These are phyloP conservation scores for Bibio marci DNA, from an alignment of 2,888 invertebrate species.

Conservation along the genomic window DNA sequence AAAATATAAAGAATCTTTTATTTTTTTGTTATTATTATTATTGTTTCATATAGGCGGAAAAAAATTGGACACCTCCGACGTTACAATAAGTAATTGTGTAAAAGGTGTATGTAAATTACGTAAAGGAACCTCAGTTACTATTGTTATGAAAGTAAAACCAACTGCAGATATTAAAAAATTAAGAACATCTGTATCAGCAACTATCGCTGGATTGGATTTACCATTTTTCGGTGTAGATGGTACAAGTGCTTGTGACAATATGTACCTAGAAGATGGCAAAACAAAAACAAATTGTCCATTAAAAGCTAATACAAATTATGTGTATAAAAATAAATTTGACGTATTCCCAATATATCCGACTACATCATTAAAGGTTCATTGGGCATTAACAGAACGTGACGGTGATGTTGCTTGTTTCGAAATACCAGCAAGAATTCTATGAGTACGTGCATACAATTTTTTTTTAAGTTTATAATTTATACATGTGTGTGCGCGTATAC, in stretches of 20 bases:
- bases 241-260: slow-evolving; percentile 43
- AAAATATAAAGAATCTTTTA: no score
- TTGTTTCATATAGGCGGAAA: slow-evolving; percentile 16
- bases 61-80: slow-evolving; percentile 29
- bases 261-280: slow-evolving; percentile 39
- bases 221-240: slow-evolving; percentile 68
- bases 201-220: slow-evolving; percentile 40
- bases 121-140: slow-evolving; percentile 36
- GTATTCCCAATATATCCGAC: slow-evolving; percentile 35
- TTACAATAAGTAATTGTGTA: slow-evolving; percentile 42
- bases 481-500: no score
- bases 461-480: no score
- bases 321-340: slow-evolving; percentile 47
- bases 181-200: slow-evolving; percentile 42
- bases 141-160: slow-evolving; percentile 42
- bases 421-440: slow-evolving; percentile 44
- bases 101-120: slow-evolving; percentile 46
- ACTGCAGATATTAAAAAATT: slow-evolving; percentile 35
- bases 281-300: slow-evolving; percentile 48
- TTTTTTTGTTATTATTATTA: no score
- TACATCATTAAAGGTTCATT: slow-evolving; percentile 39
- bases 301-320: slow-evolving; percentile 45
- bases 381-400: slow-evolving; percentile 35
- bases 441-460: no score
- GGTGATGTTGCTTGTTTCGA: slow-evolving; percentile 44